Percentiles rank a stretch among this genome's conserved stretches.
Evolutionary conservation across 2,888 invertebrate genomes (phyloP).

Genomic region (Dicranocentrus wangi): DNA sequence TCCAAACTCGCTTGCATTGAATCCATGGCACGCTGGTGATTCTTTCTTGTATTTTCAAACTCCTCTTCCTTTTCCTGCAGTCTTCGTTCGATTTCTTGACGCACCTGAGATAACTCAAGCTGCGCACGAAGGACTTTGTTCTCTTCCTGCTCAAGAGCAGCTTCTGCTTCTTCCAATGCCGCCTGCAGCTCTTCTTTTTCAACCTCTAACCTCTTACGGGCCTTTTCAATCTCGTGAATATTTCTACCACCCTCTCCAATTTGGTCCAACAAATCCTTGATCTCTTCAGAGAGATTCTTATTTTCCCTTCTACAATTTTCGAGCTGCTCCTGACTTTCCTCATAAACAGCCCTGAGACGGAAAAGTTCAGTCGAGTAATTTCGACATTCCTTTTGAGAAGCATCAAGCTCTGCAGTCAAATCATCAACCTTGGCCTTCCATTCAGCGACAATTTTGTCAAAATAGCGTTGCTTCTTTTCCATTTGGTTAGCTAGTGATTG

Average conservation of each 20-base stretch:
- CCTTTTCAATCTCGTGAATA: slow-evolving; percentile 99
- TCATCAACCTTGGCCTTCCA: slow-evolving; percentile 99
- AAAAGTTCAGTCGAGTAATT: slow-evolving; percentile 99
- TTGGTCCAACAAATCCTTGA: slow-evolving; percentile 99
- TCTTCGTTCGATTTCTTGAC: slow-evolving; percentile 73
- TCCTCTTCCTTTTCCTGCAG: too few relatives aligned
- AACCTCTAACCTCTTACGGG: slow-evolving; percentile 97
- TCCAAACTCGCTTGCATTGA: slow-evolving; percentile 99
- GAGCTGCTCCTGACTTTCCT: slow-evolving; percentile 97
- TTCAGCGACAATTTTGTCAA: slow-evolving; percentile 99
- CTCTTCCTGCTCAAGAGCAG: slow-evolving; percentile 99
- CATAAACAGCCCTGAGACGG: slow-evolving; percentile 97
- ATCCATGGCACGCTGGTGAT: slow-evolving; percentile 99
- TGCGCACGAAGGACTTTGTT: slow-evolving; percentile 98
- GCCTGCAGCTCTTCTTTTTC: slow-evolving; percentile 94
- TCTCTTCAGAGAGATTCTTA: slow-evolving; percentile 99
- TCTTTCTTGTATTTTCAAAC: slow-evolving; percentile 99
- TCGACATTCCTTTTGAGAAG: slow-evolving; percentile 99
- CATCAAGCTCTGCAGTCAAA: slow-evolving; percentile 96
- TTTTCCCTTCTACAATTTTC: slow-evolving; percentile 99
- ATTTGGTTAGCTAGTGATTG: slow-evolving; percentile 95
- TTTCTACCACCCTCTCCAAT: slow-evolving; percentile 99
- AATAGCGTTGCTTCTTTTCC: slow-evolving; percentile 99
- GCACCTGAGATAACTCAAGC: slow-evolving; percentile 91
- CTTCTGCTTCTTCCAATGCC: slow-evolving; percentile 98